Evolutionary conservation across 2,888 invertebrate genomes (phyloP).

Genomic region (Pantelozetes paolii): DNA sequence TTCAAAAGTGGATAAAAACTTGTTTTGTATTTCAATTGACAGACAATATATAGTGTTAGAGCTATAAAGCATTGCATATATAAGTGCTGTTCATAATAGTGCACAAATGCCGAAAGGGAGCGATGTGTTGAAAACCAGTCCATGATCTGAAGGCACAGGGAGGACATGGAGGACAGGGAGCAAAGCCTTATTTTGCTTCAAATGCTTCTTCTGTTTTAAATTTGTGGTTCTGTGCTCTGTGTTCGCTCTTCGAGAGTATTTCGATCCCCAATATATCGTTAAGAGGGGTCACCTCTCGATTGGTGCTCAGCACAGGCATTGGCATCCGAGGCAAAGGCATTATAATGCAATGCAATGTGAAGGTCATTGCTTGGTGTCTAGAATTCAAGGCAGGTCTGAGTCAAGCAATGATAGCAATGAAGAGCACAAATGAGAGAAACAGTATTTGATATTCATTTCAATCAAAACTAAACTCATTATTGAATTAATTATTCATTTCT

Average conservation of each 20-base stretch:
- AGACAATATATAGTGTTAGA: constrained; percentile 26
- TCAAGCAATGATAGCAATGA: too few relatives aligned
- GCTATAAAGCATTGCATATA: constrained; percentile 14
- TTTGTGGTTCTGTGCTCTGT: not conserved
- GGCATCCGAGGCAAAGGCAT: not conserved
- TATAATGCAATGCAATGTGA: constrained; percentile 1
- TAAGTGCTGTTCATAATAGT: constrained; percentile 20
- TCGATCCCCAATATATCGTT: constrained; percentile 26
- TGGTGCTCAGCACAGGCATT: not conserved
- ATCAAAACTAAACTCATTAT: not conserved
- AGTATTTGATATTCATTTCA: too few relatives aligned
- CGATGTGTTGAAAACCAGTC: constrained; percentile 29
- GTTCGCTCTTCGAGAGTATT: not conserved
- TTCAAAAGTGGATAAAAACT: constrained; percentile 31
- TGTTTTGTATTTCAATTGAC: constrained; percentile 24
- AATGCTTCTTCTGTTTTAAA: constrained; percentile 22
- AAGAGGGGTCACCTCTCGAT: constrained; percentile 30
- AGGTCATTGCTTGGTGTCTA: constrained; percentile 22
- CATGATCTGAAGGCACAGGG: not conserved
- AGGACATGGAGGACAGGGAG: not conserved
- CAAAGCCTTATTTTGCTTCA: constrained; percentile 14
- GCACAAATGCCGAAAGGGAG: constrained; percentile 35
- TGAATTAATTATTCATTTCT: not conserved
- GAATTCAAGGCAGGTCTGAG: constrained; percentile 1
- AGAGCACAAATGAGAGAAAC: not conserved